These are phyloP conservation scores for Hyppa rectilinea DNA, from an alignment of 2,888 invertebrate species.

Conservation along the genomic window DNA sequence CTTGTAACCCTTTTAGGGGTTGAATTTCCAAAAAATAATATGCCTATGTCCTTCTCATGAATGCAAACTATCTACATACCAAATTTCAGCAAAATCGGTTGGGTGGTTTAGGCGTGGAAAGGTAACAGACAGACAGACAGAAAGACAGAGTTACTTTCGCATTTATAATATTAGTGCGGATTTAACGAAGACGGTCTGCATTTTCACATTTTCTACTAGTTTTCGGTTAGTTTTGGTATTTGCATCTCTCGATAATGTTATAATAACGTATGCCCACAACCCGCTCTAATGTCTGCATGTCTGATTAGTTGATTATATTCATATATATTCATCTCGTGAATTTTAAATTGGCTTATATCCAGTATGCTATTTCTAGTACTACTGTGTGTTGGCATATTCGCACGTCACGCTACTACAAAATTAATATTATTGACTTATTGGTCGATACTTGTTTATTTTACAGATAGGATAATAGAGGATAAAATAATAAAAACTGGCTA, in stretches of 20 bases:
- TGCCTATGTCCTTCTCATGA: too few species aligned
- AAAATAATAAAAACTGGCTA: too few species aligned
- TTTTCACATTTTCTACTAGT: not conserved
- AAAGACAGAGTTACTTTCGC: too few species aligned
- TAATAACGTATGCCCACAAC: not conserved
- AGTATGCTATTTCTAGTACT: conserved; percentile 22
- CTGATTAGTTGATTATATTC: too few species aligned
- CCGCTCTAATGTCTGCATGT: conserved; percentile 12
- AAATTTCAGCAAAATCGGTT: too few species aligned
- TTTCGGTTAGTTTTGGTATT: conserved; percentile 15
- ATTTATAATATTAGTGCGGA: too few species aligned
- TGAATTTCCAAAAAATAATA: too few species aligned
- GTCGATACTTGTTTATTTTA: not conserved
- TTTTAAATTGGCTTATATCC: conserved; percentile 33
- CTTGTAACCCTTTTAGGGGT: too few species aligned
- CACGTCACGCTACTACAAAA: conserved; percentile 10
- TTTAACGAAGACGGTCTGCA: not conserved
- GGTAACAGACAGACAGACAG: too few species aligned
- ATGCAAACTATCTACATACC: too few species aligned
- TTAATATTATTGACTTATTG: not conserved
- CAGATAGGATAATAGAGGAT: too few species aligned
- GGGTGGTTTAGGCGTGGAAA: too few species aligned
- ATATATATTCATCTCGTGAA: conserved; percentile 30
- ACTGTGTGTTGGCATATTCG: not conserved
- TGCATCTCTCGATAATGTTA: not conserved